Conservation (phyloP, 2,888 invertebrate species). For the Rhyacophila evoluta region DNA sequence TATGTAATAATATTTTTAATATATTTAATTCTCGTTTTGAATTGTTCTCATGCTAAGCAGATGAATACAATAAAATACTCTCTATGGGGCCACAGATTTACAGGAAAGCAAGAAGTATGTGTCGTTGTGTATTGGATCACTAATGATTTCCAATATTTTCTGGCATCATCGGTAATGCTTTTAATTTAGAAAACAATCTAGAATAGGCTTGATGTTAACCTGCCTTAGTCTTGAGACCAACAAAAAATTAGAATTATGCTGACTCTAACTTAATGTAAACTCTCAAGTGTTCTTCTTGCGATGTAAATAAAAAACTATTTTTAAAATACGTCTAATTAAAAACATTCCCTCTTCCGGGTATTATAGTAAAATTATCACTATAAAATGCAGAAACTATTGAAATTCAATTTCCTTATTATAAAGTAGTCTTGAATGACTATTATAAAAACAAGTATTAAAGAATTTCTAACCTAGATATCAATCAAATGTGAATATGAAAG, state of each 20-base stretch:
- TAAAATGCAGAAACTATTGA: too few species aligned
- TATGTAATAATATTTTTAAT: too few species aligned
- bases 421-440: too few species aligned
- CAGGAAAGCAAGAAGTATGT: constrained; percentile 14
- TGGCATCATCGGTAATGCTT: neutral
- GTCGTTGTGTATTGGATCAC: neutral
- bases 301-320: constrained; percentile 29
- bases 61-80: constrained; percentile 19
- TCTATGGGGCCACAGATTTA: neutral
- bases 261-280: constrained; percentile 31
- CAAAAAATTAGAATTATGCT: constrained; percentile 39
- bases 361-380: neutral
- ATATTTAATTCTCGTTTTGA: neutral
- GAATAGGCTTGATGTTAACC: constrained; percentile 27
- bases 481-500: too few species aligned
- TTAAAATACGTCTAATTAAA: neutral
- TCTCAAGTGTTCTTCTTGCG: constrained; percentile 46
- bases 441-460: too few species aligned
- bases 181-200: constrained; percentile 3
- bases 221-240: constrained; percentile 54
- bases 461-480: too few species aligned
- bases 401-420: too few species aligned
- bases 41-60: neutral
- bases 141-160: neutral
- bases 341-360: neutral